A percentile compares a stretch with the other conserved stretches of the same genome.
phyloP scores from a whole-genome alignment of 2,113 vertebrate genomes.

The Cebus imitator region DNA sequence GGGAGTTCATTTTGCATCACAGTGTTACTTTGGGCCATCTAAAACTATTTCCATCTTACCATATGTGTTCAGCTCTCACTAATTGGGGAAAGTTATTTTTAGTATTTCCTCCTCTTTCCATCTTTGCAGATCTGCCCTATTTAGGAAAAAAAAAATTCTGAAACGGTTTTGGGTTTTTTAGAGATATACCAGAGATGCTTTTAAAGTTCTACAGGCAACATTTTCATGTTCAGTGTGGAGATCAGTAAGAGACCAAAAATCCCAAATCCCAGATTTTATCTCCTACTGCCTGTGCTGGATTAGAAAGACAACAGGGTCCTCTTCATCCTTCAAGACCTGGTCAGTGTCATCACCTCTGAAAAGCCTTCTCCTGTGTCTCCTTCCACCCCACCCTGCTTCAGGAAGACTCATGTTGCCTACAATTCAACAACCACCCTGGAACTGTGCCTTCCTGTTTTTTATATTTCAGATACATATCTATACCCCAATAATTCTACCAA shows the following conservation, averaged over 20 bases:
- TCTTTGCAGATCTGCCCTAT: slow-evolving; percentile 68
- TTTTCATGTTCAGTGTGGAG: background rate
- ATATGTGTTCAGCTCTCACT: slow-evolving; percentile 67
- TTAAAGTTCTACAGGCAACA: slow-evolving; percentile 28
- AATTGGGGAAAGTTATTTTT: slow-evolving; percentile 79
- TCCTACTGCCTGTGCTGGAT: background rate
- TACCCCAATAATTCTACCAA: background rate
- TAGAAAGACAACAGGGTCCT: background rate
- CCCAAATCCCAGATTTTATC: background rate
- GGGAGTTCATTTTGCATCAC: slow-evolving; percentile 59
- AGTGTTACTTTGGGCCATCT: slow-evolving; percentile 58
- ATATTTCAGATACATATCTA: background rate
- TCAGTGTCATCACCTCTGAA: background rate
- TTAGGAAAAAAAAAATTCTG: slow-evolving; percentile 36
- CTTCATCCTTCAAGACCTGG: background rate
- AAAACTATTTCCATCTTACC: slow-evolving; percentile 70
- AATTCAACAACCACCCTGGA: background rate
- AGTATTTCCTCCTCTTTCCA: slow-evolving; percentile 58
- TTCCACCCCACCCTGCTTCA: background rate
- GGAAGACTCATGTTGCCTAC: background rate
- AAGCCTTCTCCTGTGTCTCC: background rate
- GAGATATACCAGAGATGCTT: slow-evolving; percentile 8
- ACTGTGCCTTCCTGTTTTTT: background rate
- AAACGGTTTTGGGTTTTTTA: background rate
- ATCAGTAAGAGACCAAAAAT: background rate